Percentiles rank a stretch among this genome's conserved stretches.
Conservation (phyloP, 2,888 invertebrate genomes). For the Muscina levida region DNA sequence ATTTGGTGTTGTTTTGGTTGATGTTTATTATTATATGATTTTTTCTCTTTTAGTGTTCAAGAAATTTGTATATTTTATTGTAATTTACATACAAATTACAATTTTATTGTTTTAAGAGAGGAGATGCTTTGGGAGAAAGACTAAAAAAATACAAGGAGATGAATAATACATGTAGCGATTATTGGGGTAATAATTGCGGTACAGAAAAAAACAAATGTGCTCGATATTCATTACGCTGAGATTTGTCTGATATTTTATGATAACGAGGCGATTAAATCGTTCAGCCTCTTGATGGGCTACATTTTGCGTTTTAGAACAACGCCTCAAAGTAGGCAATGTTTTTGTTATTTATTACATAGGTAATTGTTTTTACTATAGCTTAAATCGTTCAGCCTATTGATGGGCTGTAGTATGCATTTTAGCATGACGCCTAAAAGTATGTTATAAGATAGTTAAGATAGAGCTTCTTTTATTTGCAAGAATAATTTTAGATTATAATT, state of each 20-base stretch:
- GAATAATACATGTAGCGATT: constrained; percentile 14
- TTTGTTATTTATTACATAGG: too few relatives aligned
- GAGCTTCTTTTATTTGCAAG: not conserved
- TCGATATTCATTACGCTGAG: not conserved
- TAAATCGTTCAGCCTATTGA: not conserved
- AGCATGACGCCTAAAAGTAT: not conserved
- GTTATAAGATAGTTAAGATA: too few relatives aligned
- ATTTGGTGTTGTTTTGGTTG: constrained; percentile 23
- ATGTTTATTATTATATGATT: constrained; percentile 49
- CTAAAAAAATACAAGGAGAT: too few relatives aligned
- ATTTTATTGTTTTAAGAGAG: constrained; percentile 44
- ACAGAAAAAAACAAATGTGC: not conserved
- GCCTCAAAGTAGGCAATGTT: too few relatives aligned
- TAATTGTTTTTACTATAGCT: not conserved
- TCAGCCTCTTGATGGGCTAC: too few relatives aligned
- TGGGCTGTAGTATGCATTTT: not conserved
- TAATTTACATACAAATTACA: constrained; percentile 57
- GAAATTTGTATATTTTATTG: constrained; percentile 12
- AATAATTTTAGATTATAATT: too few relatives aligned
- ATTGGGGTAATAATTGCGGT: not conserved
- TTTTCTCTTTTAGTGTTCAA: constrained; percentile 43
- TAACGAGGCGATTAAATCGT: too few relatives aligned
- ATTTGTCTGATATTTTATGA: not conserved
- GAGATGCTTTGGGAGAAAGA: too few relatives aligned
- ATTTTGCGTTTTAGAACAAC: not conserved